Evolutionary conservation across 2,113 vertebrate genomes (phyloP).

Genomic region (Sisor rabdophorus): DNA sequence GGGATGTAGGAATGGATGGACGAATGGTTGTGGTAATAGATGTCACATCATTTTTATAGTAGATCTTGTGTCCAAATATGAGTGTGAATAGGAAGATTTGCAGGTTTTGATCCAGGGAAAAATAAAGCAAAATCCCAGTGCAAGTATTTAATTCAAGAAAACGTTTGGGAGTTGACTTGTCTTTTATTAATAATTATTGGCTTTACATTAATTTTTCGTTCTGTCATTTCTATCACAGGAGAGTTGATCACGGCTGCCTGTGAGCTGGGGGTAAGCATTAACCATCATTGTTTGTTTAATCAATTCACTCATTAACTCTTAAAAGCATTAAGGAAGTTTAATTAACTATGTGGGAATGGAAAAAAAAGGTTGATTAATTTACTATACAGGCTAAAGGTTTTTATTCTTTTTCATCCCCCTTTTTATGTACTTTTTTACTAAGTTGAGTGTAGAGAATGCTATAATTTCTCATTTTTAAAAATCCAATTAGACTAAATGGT

Average conservation of each 20-base stretch:
- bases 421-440: slow-evolving; percentile 82
- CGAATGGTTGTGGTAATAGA: too few species aligned
- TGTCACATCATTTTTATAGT: too few species aligned
- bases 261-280: slow-evolving; percentile 99
- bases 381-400: slow-evolving; percentile 98
- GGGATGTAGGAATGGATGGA: too few species aligned
- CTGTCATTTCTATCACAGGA: slow-evolving; percentile 94
- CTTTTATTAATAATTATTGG: slow-evolving; percentile 99
- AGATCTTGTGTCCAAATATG: too few species aligned
- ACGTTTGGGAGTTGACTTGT: slow-evolving; percentile 96
- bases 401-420: slow-evolving; percentile 56
- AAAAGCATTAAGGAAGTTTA: slow-evolving; percentile 99
- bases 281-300: slow-evolving; percentile 99
- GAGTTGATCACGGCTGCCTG: slow-evolving; percentile 99
- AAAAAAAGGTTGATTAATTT: slow-evolving; percentile 98
- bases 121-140: slow-evolving; percentile 99
- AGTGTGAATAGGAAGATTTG: slow-evolving; percentile 93
- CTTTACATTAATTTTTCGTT: slow-evolving; percentile 95
- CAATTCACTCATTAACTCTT: slow-evolving; percentile 99
- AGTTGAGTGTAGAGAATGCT: slow-evolving; percentile 98
- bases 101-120: slow-evolving; percentile 96
- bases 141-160: slow-evolving; percentile 99
- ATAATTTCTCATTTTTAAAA: slow-evolving; percentile 98
- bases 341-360: slow-evolving; percentile 88
- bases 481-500: slow-evolving; percentile 99